Base-by-base conservation (phyloP, 2,113 vertebrate genomes). In the Stegostoma tigrinum region DNA sequence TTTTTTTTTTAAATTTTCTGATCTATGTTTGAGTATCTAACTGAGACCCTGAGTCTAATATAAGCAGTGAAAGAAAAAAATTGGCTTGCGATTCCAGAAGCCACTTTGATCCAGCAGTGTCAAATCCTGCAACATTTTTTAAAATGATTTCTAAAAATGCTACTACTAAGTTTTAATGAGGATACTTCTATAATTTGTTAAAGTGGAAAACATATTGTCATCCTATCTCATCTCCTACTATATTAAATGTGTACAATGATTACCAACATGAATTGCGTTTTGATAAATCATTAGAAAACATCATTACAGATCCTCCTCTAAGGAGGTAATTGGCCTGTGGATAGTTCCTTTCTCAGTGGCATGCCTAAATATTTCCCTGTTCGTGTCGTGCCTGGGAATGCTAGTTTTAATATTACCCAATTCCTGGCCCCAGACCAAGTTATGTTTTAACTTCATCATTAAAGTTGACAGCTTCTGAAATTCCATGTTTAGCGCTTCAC, bases 401-500 rank as follows among this genome's bases (percentile, higher is more conserved):
- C 68, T 95, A 45, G 68, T 75, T 95, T 95, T 72, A 95, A 95
- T 68, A 95, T 95, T 95, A 95, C 94, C 94, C 94, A 95, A 42
- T 45, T 67, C 94, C 94, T 70, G 67, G 67, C 48, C 94, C 67
- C 45, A 95, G 72, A 75, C 94, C 94, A 52, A 95, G 75, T 95
- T 95, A 72, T 95, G 68, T 72, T 75, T 95, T 48, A 72, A 27
- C 38, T 95, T 95, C 45, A 75, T 45, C 42, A 95, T 52, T 95
- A 75, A 70, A 48, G 42, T 95, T 95, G 72, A 95, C 27, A 95
- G n/a, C 89, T 93, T 66, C 34, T 93, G 61, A 93, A 93, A 64
- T 80, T 38, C 38, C n/a, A 42, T 38, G 78, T 21, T 21, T 83
- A 38, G 19, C 21, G 21, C 80, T 61, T 90, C 45, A 55, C 86